Evolutionary conservation across 2,113 vertebrate species (phyloP), one percentile per base, ranked within the genome.

Genomic region (Aepyceros melampus): DNA sequence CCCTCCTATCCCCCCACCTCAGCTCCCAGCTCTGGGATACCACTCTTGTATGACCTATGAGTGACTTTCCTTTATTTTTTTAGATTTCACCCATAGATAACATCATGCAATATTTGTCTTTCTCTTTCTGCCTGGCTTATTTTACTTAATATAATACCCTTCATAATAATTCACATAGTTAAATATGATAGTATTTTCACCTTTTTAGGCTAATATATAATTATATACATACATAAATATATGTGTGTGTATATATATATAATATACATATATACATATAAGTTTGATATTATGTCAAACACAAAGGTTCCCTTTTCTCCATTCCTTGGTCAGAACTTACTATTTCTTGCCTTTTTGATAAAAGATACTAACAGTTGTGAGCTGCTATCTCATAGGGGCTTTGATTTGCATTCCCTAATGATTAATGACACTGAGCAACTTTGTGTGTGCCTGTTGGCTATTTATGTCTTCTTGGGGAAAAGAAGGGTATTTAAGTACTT

Each of bases 231-330:
- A 36, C 5, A 74, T 40, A 40, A 36, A 67, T 40, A 25, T 74
- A 0, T 71, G 9, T 71, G 17, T 21, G 2, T 36, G 2, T 9
- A 2, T 4, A 8, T 4, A 9, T n/a, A 19, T 7, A 7, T 14
- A 6, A 31, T 6, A 17, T 4, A 36, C 1, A 67, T 15, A 21
- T 21, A 6, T 7, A 67, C 4, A 67, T 67, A 71, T 23, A 67
- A 19, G n/a, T 67, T 67, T 36, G n/a, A 76, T 43, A 76, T 74
- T 40, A 74, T 43, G 36, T 76, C 36, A 43, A 76, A 76, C 19
- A 49, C 83, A 87, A 86, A n/a, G 7, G 12, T 76, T 87, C 7
- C 23, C 9, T 78, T 84, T 87, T 93, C 36, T 85, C 62, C 43
- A 36, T 16, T 58, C 21, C 15, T 93, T 85, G 21, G 51, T 31